Percentiles rank a stretch among this genome's conserved stretches.
phyloP scores from a whole-genome alignment of 2,113 vertebrate genomes.

The Psephotus haematonotus region DNA sequence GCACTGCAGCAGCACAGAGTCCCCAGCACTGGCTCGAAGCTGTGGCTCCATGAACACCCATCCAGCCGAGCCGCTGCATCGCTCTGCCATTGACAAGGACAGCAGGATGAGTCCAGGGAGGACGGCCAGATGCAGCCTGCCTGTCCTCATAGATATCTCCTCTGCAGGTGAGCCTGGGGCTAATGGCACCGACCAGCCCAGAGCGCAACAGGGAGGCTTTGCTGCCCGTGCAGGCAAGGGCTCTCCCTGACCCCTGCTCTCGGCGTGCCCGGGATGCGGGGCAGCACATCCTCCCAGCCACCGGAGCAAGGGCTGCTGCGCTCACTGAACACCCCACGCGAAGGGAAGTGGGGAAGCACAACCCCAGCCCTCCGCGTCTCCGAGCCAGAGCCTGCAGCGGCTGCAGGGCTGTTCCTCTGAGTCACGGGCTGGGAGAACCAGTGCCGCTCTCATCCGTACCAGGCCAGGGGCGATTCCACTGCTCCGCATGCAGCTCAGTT shows the following conservation, averaged over 20 bases:
- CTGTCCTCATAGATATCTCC: background rate
- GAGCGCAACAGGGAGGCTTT: background rate
- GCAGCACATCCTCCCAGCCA: conserved; percentile 54
- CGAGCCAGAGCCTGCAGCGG: background rate
- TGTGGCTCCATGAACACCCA: background rate
- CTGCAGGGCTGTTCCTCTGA: conserved; percentile 3
- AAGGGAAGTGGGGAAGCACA: background rate
- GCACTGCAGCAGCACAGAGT: conserved; percentile 66
- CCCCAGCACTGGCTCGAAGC: conserved; percentile 42
- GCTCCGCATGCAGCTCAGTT: background rate
- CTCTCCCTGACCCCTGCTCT: background rate
- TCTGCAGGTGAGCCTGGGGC: background rate
- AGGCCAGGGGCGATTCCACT: conserved; percentile 7
- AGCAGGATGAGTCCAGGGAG: conserved; percentile 26
- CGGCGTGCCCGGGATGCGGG: background rate
- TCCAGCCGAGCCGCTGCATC: background rate
- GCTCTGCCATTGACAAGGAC: conserved; percentile 34
- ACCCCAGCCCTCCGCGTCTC: background rate
- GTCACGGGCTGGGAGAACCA: conserved; percentile 33
- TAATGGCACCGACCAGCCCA: background rate
- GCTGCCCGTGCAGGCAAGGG: background rate
- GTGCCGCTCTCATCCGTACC: background rate
- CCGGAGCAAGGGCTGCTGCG: background rate
- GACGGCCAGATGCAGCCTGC: background rate
- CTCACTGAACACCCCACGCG: background rate